Base-by-base conservation (phyloP, 2,888 invertebrate genomes). In the Copidosoma aretas region DNA sequence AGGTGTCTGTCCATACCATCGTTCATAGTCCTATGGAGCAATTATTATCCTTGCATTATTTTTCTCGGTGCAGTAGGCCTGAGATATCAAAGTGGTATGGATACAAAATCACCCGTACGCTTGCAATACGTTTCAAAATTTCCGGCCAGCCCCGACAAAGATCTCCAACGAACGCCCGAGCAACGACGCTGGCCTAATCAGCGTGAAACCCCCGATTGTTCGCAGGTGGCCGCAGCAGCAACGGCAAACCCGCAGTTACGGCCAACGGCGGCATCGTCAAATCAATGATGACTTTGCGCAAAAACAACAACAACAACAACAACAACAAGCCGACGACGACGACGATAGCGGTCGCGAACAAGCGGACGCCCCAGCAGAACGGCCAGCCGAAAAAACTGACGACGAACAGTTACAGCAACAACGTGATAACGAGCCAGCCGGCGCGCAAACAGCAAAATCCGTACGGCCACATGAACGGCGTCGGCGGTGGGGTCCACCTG, bases 401-500 rank as follows among this genome's bases (percentile, higher is more conserved):
- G 54, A 22, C 54, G 43, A 32, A 12, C 32, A 8, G 32, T 32
- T 32, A 32, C 32, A 32, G 8, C 32, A 8, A 32, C 32, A 32
- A 49, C 32, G 32, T 3, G 32, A 8, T 32, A 32, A 32, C 32
- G 32, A 32, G 32, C 32, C 32, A 32, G 4, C 21, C 10, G n/a
- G 15, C 25, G 25, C 54, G 10, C 5, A 56, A 52, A 51, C 24
- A 53, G 19, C 39, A 62, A n/a, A n/a, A n/a, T n/a, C n/a, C n/a
- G 25, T 32, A 24, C 10, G 32, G 15, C 8, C 62, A 25, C 14
- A 74, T 75, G 1, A 82, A 80, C 51, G 80, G n/a, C n/a, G n/a
- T n/a, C n/a, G n/a, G n/a, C n/a, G n/a, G n/a, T n/a, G n/a, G 79
- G 75, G 75, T 0, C 73, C 75, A 77, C 25, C 70, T 80, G 67